A percentile compares a stretch with the other conserved stretches of the same genome.
These are phyloP conservation scores for Tenthredo notha DNA, from an alignment of 2,888 invertebrate genomes.

Conservation along the genomic window DNA sequence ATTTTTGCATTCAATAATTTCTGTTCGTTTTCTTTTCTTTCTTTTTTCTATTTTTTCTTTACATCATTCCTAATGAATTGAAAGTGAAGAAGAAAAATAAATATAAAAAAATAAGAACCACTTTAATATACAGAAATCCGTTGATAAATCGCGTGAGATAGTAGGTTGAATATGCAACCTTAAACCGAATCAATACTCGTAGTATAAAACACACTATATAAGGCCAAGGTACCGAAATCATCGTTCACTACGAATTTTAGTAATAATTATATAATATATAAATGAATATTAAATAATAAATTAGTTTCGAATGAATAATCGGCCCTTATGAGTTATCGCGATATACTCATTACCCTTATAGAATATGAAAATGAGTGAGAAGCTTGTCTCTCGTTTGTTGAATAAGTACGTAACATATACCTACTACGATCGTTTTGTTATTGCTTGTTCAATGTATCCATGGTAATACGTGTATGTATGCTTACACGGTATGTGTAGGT, in stretches of 20 bases:
- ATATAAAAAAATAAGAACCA: neutral
- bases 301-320: too few relatives aligned
- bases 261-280: neutral
- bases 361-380: neutral
- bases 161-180: neutral
- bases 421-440: neutral
- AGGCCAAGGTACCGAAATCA: neutral
- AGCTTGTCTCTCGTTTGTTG: neutral
- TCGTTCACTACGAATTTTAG: neutral
- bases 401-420: neutral
- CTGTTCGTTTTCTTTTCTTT: neutral
- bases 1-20: neutral
- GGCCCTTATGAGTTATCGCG: neutral
- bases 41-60: too few relatives aligned
- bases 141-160: conserved; percentile 31
- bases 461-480: neutral
- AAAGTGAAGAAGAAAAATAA: neutral
- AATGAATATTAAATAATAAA: too few relatives aligned
- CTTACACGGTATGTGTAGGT: too few relatives aligned
- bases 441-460: conserved; percentile 10
- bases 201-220: neutral
- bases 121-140: neutral
- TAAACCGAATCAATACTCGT: conserved; percentile 25
- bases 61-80: neutral
- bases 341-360: neutral